Base-by-base conservation (phyloP, 2,797 vertebrate species). In the Alauda arvensis region DNA sequence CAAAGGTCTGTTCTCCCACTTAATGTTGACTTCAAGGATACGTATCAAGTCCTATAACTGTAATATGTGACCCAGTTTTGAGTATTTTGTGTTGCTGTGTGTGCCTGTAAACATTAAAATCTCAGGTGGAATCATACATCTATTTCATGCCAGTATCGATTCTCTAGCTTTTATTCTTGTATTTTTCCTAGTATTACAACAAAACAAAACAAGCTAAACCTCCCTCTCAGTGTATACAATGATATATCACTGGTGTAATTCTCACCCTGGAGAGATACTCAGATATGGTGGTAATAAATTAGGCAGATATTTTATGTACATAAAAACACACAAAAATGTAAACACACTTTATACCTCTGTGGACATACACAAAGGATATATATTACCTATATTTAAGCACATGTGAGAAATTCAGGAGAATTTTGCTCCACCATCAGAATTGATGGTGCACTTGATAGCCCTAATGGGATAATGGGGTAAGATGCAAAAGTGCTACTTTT, bases 401-500 rank as follows among this genome's bases (percentile, higher is more conserved):
- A 63, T 25, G 23, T 56, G 37, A 79, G 43, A 88, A 92, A 93
- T 85, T 33, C 77, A 89, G 83, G 83, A 24, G 29, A 74, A 91
- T 89, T 90, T 74, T 87, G 12, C 61, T 79, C 77, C 62, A 81
- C 51, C 68, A 82, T 84, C 56, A 91, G 66, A 94, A 94, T 23
- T 90, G 89, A 90, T 83, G 55, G 76, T 72, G 63, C 67, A 77
- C 79, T 72, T 75, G 88, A 55, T 61, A 89, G 59, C 43, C 92
- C 86, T 87, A 90, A 91, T 91, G 56, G 43, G 74, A 84, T 87
- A 90, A 92, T 91, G 37, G 53, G 72, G 61, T 84, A 84, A 80
- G 37, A 85, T 87, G 74, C 81, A 53, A 83, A 80, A 69, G 83
- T 88, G 70, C 62, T 91, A 83, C 87, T 91, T 87, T 95, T 94